Percentiles rank a stretch among this genome's conserved stretches.
These are phyloP conservation scores for Sandelia bainsii DNA, from an alignment of 2,797 vertebrate genomes.

Conservation along the genomic window DNA sequence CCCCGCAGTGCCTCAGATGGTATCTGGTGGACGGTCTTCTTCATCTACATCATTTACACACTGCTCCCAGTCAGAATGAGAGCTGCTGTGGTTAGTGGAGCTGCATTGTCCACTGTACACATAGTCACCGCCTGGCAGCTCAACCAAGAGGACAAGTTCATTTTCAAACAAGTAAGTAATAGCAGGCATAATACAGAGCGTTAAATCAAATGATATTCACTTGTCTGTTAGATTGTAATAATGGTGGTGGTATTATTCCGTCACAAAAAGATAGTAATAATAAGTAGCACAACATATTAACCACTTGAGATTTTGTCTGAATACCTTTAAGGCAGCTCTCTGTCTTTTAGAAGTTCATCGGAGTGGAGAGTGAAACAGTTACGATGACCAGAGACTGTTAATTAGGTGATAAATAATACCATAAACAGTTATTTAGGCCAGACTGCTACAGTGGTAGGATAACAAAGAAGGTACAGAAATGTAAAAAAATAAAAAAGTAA, in stretches of 20 bases:
- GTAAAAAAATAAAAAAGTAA: too few relatives aligned
- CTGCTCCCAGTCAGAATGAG: conserved; percentile 96
- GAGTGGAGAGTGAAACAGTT: too few relatives aligned
- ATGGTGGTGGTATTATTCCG: not conserved
- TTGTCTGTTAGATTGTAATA: not conserved
- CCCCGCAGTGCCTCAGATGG: conserved; percentile 91
- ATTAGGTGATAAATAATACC: too few relatives aligned
- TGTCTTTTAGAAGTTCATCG: too few relatives aligned
- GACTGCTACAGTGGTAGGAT: too few relatives aligned
- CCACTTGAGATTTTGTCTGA: too few relatives aligned
- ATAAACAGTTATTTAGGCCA: too few relatives aligned
- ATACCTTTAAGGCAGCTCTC: too few relatives aligned
- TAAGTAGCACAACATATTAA: too few relatives aligned
- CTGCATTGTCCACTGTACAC: conserved; percentile 88
- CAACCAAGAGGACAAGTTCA: conserved; percentile 86
- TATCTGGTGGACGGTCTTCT: conserved; percentile 96
- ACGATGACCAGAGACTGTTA: too few relatives aligned
- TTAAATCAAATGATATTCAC: not conserved
- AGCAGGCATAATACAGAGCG: not conserved
- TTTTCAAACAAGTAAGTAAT: conserved; percentile 90
- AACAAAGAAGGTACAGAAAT: too few relatives aligned
- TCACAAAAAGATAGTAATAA: not conserved
- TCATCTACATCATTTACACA: conserved; percentile 97
- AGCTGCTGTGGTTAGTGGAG: conserved; percentile 91
- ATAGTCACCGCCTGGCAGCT: conserved; percentile 90